Base-by-base conservation (phyloP, 2,888 invertebrate species). In the Papilio demoleus region DNA sequence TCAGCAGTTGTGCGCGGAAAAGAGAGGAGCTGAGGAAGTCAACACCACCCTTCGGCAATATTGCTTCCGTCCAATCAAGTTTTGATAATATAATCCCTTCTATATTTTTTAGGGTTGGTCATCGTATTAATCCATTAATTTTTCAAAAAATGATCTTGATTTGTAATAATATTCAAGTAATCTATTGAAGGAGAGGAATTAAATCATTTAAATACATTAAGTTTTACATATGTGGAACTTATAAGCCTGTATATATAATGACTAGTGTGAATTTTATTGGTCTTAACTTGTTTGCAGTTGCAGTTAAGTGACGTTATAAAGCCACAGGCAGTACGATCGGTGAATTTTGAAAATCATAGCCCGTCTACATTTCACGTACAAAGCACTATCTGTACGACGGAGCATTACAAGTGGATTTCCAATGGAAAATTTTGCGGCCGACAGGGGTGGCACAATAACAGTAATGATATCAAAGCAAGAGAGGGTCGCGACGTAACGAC, bases 401-500 rank as follows among this genome's bases (percentile, higher is more conserved):
- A 72, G 77, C 76, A 79, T 81, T 80, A 79, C 75, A 77, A 79
- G 77, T 77, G 76, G 73, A 79, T 77, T 79, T 77, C 74, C 73
- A 78, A 76, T 71, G 73, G 75, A 75, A 74, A 73, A 77, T 74
- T 78, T 77, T 76, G 82, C 76, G 81, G 76, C 74, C 71, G 73
- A 73, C 79, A 79, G 83, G 82, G 88, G 85, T 82, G 82, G 81
- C 77, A 80, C 82, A 84, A 85, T 83, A 81, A 84, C 84, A 83
- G 84, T 87, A 87, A 87, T 84, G 84, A 86, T 86, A 85, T 88
- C 87, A 88, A 86, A 88, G 82, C 81, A 79, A 79, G 79, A 72
- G 77, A 76, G 80, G 78, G 82, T 79, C 77, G 79, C 73, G 75
- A 70, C 71, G 79, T 79, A 83, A 83, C 82, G 79, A 71, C 68